A percentile compares a stretch with the other conserved stretches of the same genome.
phyloP scores from a whole-genome alignment of 2,797 vertebrate species.

The Rhinoraja longicauda region DNA sequence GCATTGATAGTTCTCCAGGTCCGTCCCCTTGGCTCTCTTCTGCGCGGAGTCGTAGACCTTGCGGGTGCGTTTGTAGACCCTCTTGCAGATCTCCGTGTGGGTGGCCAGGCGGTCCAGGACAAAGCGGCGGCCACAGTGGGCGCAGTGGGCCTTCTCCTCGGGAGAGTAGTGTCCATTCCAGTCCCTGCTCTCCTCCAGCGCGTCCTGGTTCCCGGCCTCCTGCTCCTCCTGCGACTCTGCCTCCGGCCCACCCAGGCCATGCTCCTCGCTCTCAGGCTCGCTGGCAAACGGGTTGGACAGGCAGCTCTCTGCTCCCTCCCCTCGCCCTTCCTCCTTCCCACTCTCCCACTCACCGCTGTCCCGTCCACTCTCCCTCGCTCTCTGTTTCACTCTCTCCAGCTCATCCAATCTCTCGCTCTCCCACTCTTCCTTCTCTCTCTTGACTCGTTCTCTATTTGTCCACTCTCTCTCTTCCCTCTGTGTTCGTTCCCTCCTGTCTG shows the following conservation, averaged over 20 bases:
- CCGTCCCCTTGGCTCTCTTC: constrained; percentile 68
- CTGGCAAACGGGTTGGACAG: no score
- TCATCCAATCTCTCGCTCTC: no score
- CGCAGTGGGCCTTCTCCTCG: constrained; percentile 50
- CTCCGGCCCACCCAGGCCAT: neutral
- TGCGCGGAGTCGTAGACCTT: constrained; percentile 67
- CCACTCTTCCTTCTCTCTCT: no score
- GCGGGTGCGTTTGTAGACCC: constrained; percentile 55
- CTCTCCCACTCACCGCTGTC: no score
- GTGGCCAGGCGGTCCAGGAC: constrained; percentile 60
- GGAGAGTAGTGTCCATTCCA: constrained; percentile 3
- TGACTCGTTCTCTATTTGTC: neutral
- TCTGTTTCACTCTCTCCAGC: constrained; percentile 24
- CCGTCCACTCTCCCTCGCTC: constrained; percentile 40
- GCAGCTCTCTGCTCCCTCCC: neutral
- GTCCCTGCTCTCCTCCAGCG: neutral
- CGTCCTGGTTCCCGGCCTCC: no score
- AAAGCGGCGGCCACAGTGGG: constrained; percentile 67
- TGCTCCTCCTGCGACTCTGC: no score
- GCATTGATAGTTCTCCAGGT: constrained; percentile 59
- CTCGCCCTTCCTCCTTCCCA: constrained; percentile 12
- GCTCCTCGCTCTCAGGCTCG: neutral
- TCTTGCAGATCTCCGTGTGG: constrained; percentile 66
- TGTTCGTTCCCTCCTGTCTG: constrained; percentile 45
- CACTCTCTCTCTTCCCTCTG: constrained; percentile 46